Evolutionary conservation across 2,888 invertebrate species (phyloP).

Genomic region (Candidula unifasciata): DNA sequence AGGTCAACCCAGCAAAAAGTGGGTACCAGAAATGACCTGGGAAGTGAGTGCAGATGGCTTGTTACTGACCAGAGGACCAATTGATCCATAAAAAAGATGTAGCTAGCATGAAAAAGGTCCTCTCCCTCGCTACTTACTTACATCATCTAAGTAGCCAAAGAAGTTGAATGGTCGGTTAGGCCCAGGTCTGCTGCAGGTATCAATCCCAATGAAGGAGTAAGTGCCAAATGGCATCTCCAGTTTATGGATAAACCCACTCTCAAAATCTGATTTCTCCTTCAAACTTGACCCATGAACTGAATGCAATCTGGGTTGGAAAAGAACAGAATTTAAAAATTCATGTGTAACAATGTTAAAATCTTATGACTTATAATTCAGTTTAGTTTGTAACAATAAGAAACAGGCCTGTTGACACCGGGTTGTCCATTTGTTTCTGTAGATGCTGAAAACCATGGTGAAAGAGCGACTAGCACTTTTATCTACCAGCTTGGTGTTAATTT

Average conservation of each 20-base stretch:
- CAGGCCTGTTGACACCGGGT: too few species aligned
- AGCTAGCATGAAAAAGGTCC: too few species aligned
- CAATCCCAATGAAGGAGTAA: conserved; percentile 90
- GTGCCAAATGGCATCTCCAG: conserved; percentile 77
- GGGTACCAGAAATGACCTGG: too few species aligned
- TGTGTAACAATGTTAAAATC: background rate
- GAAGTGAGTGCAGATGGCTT: background rate
- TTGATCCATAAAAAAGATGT: too few species aligned
- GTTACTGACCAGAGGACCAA: background rate
- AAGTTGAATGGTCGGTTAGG: conserved; percentile 93
- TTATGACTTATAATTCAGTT: too few species aligned
- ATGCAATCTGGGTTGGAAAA: conserved; percentile 20
- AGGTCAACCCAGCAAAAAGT: too few species aligned
- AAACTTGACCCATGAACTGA: conserved; percentile 83
- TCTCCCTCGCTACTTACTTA: conserved; percentile 61
- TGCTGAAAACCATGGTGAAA: too few species aligned
- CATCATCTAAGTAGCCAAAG: conserved; percentile 82
- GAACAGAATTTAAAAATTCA: background rate
- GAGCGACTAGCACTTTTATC: too few species aligned
- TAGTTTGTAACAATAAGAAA: too few species aligned
- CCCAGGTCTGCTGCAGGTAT: conserved; percentile 92
- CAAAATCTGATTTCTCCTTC: conserved; percentile 85
- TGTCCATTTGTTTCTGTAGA: too few species aligned
- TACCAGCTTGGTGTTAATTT: too few species aligned
- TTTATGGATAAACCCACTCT: conserved; percentile 86